phyloP scores from a whole-genome alignment of 2,797 vertebrate genomes.

The Trichosurus vulpecula region DNA sequence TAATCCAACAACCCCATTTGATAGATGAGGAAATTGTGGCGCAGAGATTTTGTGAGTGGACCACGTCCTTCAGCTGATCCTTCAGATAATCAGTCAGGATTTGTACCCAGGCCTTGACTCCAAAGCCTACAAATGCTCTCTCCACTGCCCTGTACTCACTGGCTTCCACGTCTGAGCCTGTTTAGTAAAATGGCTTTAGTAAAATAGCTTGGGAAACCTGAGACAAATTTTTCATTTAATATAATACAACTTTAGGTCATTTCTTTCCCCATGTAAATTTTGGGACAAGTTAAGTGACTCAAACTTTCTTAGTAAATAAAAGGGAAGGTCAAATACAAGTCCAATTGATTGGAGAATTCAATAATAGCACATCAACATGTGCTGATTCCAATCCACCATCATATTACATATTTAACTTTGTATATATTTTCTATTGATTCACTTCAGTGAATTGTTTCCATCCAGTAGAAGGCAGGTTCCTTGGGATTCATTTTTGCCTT shows the following conservation, averaged over 20 bases:
- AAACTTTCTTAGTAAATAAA: conserved; percentile 46
- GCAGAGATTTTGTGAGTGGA: neutral
- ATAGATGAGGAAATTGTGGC: neutral
- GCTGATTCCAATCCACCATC: neutral
- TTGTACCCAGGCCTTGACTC: neutral
- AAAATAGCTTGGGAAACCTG: conserved; percentile 52
- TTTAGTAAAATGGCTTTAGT: conserved; percentile 72
- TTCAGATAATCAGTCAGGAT: neutral
- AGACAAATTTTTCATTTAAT: conserved; percentile 69
- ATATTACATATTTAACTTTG: neutral
- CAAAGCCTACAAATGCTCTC: neutral
- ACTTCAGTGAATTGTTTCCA: neutral
- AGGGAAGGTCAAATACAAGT: conserved; percentile 32
- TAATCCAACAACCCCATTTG: neutral
- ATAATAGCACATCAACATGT: neutral
- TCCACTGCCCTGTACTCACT: neutral
- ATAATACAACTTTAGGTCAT: conserved; percentile 54
- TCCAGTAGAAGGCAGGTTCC: neutral
- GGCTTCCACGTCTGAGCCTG: neutral
- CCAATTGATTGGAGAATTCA: conserved; percentile 7
- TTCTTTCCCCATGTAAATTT: conserved; percentile 31
- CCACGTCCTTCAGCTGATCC: neutral
- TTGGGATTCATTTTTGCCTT: neutral
- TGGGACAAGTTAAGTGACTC: neutral
- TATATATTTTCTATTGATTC: neutral